Percentiles rank a stretch among this genome's conserved stretches.
Evolutionary conservation across 2,797 vertebrate species (phyloP).

Genomic region (Australoheros facetus): DNA sequence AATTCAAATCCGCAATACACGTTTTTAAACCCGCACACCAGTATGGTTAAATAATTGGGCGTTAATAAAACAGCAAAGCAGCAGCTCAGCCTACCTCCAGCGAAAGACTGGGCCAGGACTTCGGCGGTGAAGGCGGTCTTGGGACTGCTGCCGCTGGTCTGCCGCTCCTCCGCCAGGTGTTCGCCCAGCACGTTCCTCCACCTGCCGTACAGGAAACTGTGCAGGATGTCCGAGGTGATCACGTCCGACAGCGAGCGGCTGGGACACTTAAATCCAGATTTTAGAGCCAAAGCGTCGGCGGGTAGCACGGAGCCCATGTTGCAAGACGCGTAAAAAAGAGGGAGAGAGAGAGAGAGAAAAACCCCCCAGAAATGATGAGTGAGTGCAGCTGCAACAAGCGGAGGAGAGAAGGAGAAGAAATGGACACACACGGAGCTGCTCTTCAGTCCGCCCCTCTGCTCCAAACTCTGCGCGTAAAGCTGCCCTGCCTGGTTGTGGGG

Average conservation of each 20-base stretch:
- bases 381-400: constrained; percentile 14
- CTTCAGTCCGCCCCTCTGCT: constrained; percentile 40
- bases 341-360: neutral
- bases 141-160: constrained; percentile 77
- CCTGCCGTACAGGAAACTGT: constrained; percentile 97
- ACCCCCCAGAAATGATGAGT: neutral
- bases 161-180: constrained; percentile 90
- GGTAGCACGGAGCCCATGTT: constrained; percentile 96
- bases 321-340: neutral
- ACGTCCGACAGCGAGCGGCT: constrained; percentile 91
- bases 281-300: constrained; percentile 89
- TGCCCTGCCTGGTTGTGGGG: constrained; percentile 64
- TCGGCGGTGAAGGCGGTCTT: constrained; percentile 96
- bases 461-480: constrained; percentile 57
- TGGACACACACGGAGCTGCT: constrained; percentile 31
- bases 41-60: neutral
- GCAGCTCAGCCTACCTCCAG: constrained; percentile 85
- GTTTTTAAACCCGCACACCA: neutral
- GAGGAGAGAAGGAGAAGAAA: neutral
- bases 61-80: neutral
- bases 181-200: constrained; percentile 96
- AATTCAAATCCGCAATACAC: neutral
- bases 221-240: constrained; percentile 98
- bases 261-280: constrained; percentile 89
- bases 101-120: constrained; percentile 95